Evolutionary conservation across 1,140 invertebrate species (phyloP).

Genomic region (Ceratina australensis): DNA sequence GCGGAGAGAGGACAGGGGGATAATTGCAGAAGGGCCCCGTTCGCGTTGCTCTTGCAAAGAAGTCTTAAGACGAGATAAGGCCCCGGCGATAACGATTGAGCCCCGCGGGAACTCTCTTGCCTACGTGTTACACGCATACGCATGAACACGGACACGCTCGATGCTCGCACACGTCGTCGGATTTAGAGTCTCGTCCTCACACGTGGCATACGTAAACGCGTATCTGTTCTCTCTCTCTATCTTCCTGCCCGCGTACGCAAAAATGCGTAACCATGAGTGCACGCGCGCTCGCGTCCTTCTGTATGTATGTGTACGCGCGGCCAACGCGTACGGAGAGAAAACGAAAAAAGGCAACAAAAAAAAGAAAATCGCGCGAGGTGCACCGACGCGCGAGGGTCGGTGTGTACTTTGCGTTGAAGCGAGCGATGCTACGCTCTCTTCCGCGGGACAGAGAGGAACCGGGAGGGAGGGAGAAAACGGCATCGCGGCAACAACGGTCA

Average conservation of each 20-base stretch:
- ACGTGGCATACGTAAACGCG: slow-evolving; percentile 44
- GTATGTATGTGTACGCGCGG: neutral
- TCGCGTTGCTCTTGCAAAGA: slow-evolving; percentile 72
- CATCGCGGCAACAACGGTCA: slow-evolving; percentile 5
- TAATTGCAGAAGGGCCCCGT: slow-evolving; percentile 73
- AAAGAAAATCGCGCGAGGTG: slow-evolving; percentile 42
- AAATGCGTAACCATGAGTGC: slow-evolving; percentile 28
- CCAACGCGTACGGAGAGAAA: slow-evolving; percentile 4
- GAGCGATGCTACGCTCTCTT: slow-evolving; percentile 1
- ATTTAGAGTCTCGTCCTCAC: slow-evolving; percentile 49
- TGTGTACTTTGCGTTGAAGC: slow-evolving; percentile 16
- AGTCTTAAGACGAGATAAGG: slow-evolving; percentile 75
- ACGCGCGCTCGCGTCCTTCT: neutral
- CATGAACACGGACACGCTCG: slow-evolving; percentile 27
- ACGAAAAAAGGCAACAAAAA: neutral
- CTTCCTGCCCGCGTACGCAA: slow-evolving; percentile 22
- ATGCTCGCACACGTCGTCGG: slow-evolving; percentile 46
- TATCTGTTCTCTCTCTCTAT: slow-evolving; percentile 35
- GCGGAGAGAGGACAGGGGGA: slow-evolving; percentile 63
- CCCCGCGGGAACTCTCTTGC: slow-evolving; percentile 75
- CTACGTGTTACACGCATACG: slow-evolving; percentile 67
- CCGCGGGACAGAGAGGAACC: too few relatives aligned
- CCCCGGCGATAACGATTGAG: slow-evolving; percentile 73
- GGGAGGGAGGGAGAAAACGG: neutral
- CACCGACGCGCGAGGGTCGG: slow-evolving; percentile 8